Conservation (phyloP, 1,140 invertebrate species). For the Antheraea mylitta region DNA sequence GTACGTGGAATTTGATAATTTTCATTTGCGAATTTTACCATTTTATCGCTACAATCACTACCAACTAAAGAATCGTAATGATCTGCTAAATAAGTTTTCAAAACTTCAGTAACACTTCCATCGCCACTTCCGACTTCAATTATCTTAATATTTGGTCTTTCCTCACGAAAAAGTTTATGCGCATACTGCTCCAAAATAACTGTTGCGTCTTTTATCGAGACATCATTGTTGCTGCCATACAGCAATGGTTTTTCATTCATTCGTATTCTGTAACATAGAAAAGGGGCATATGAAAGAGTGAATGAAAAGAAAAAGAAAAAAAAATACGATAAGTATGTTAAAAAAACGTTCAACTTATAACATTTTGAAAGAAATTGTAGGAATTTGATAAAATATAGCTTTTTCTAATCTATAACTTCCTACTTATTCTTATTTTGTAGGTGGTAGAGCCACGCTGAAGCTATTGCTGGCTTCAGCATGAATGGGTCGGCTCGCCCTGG, state of each 20-base stretch:
- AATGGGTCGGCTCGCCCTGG: no score
- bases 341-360: no score
- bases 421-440: no score
- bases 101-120: slow-evolving; percentile 85
- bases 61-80: slow-evolving; percentile 77
- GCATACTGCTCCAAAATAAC: slow-evolving; percentile 83
- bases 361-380: no score
- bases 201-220: slow-evolving; percentile 84
- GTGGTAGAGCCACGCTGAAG: no score
- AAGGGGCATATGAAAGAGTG: no score
- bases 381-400: no score
- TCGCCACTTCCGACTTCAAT: slow-evolving; percentile 91
- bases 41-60: slow-evolving; percentile 85
- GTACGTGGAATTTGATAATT: slow-evolving; percentile 74
- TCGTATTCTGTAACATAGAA: no score
- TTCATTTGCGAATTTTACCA: slow-evolving; percentile 84
- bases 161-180: slow-evolving; percentile 78
- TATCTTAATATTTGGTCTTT: slow-evolving; percentile 74
- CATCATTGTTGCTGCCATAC: slow-evolving; percentile 81
- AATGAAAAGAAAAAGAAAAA: no score
- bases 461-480: no score
- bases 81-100: slow-evolving; percentile 81
- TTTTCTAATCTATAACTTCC: no score
- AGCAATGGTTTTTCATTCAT: slow-evolving; percentile 60
- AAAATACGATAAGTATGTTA: no score